Conservation (phyloP, 2,797 vertebrate species). For the Eidolon dupreanum region DNA sequence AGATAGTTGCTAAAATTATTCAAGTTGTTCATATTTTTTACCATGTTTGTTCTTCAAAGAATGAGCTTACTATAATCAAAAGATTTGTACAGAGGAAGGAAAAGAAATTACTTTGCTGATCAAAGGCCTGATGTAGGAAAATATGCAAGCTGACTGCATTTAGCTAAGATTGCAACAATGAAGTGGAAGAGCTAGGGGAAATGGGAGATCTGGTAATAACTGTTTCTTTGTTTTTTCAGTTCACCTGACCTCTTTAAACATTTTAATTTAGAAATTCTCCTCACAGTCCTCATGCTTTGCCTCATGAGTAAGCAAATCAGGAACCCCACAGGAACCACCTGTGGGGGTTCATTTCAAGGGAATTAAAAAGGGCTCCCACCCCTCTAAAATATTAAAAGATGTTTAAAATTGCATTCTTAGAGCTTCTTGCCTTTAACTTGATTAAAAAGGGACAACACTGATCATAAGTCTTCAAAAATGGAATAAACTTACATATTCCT, state of each 20-base stretch:
- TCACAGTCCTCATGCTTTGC: not conserved
- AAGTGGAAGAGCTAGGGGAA: slow-evolving; percentile 63
- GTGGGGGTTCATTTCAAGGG: slow-evolving; percentile 23
- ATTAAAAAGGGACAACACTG: not conserved
- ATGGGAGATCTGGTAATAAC: slow-evolving; percentile 55
- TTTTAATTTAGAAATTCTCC: slow-evolving; percentile 61
- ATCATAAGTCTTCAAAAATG: not conserved
- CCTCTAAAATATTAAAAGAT: slow-evolving; percentile 5
- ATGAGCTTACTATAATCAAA: slow-evolving; percentile 71
- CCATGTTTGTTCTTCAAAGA: slow-evolving; percentile 76
- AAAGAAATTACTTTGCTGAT: slow-evolving; percentile 57
- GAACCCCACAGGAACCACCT: slow-evolving; percentile 63
- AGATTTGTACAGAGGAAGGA: slow-evolving; percentile 24
- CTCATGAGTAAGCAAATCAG: slow-evolving; percentile 54
- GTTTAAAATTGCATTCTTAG: slow-evolving; percentile 39
- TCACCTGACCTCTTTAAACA: slow-evolving; percentile 69
- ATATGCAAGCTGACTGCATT: slow-evolving; percentile 8
- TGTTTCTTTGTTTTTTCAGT: slow-evolving; percentile 72
- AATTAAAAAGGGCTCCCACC: not conserved
- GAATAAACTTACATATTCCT: not conserved
- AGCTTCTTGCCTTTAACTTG: not conserved
- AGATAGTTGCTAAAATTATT: slow-evolving; percentile 65
- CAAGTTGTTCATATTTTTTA: slow-evolving; percentile 71
- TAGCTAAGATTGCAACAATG: slow-evolving; percentile 61
- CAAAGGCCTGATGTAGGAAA: slow-evolving; percentile 71